A percentile compares a stretch with the other conserved stretches of the same genome.
Evolutionary conservation across 2,888 invertebrate genomes (phyloP).

Genomic region (Piscicola geometra): DNA sequence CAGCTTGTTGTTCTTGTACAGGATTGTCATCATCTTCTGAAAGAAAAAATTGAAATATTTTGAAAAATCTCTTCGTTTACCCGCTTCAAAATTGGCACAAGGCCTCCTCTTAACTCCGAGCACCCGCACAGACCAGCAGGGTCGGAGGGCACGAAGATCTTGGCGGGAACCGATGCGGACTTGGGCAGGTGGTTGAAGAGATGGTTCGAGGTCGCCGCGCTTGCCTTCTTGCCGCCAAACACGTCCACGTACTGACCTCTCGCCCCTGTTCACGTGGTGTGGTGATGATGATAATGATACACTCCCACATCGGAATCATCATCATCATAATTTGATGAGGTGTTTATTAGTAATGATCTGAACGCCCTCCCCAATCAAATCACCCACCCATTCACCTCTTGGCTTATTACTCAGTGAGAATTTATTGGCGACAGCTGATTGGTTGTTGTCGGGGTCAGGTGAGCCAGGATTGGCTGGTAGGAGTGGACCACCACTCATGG

Average conservation of each 20-base stretch:
- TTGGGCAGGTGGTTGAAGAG: slow-evolving; percentile 50
- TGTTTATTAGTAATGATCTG: no score
- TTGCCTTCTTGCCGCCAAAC: slow-evolving; percentile 66
- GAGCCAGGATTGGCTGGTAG: slow-evolving; percentile 24
- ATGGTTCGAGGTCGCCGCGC: slow-evolving; percentile 49
- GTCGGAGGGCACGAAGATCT: slow-evolving; percentile 49
- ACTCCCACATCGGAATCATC: no score
- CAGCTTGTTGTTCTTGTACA: background rate
- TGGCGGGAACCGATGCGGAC: slow-evolving; percentile 46
- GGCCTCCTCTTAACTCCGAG: background rate
- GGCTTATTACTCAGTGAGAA: slow-evolving; percentile 49
- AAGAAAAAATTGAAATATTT: background rate
- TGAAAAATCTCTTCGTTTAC: background rate
- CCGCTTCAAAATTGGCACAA: background rate
- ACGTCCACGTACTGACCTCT: slow-evolving; percentile 85
- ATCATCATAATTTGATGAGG: no score
- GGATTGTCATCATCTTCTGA: background rate
- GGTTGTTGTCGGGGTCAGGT: slow-evolving; percentile 43
- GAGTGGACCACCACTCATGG: slow-evolving; percentile 49
- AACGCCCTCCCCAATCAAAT: slow-evolving; percentile 21
- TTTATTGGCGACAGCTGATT: slow-evolving; percentile 49
- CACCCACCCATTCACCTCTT: slow-evolving; percentile 48
- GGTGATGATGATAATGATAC: no score
- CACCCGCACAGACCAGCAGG: background rate
- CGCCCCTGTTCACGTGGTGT: slow-evolving; percentile 61